Conservation (phyloP, 2,113 vertebrate genomes). For the Perccottus glenii region DNA sequence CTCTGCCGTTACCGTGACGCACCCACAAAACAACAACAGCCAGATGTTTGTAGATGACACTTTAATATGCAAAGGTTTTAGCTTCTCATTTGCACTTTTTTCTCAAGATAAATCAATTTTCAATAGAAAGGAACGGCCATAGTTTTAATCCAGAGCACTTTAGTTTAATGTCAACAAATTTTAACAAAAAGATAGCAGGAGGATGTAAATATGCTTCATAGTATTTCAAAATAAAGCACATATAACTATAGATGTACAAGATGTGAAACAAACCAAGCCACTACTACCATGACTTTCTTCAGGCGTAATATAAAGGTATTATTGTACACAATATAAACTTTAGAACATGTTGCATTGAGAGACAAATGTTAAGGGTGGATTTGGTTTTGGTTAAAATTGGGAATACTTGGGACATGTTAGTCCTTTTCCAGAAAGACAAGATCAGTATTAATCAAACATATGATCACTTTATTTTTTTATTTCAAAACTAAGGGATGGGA, state of each 20-base stretch:
- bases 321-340: too few relatives aligned
- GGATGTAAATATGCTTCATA: background rate
- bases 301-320: too few relatives aligned
- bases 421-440: too few relatives aligned
- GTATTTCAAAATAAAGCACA: background rate
- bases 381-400: too few relatives aligned
- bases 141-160: constrained; percentile 20
- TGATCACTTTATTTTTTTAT: too few relatives aligned
- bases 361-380: too few relatives aligned
- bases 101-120: background rate
- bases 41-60: background rate
- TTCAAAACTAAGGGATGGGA: too few relatives aligned
- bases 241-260: background rate
- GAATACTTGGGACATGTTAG: too few relatives aligned
- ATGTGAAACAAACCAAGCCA: too few relatives aligned
- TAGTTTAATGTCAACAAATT: constrained; percentile 9
- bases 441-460: too few relatives aligned
- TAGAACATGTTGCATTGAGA: too few relatives aligned
- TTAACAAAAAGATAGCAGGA: background rate
- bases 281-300: too few relatives aligned
- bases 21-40: background rate
- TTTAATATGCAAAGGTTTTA: constrained; percentile 26
- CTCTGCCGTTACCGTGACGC: constrained; percentile 82
- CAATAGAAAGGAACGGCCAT: constrained; percentile 30
- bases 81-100: constrained; percentile 44